A percentile compares a stretch with the other conserved stretches of the same genome.
Evolutionary conservation across 2,888 invertebrate species (phyloP).

Genomic region (Ernsta delagoae): DNA sequence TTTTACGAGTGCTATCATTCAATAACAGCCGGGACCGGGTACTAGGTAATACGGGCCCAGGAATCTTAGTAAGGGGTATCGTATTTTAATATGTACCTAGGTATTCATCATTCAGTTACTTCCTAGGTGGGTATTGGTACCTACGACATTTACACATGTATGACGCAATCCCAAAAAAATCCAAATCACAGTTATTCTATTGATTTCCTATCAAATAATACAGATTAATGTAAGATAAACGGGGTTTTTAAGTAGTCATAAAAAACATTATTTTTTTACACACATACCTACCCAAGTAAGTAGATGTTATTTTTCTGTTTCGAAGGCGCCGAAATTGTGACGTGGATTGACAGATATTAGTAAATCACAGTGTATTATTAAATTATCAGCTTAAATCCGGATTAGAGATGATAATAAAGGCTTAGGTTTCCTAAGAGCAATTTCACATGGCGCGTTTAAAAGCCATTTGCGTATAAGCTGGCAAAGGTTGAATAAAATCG

Average conservation of each 20-base stretch:
- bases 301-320: neutral
- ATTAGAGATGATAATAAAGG: neutral
- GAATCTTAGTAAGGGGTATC: too few relatives aligned
- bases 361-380: constrained; percentile 2
- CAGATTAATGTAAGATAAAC: neutral
- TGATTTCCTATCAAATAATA: constrained; percentile 4
- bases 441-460: neutral
- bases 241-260: neutral
- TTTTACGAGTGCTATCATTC: too few relatives aligned
- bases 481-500: too few relatives aligned
- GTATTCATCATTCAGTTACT: too few relatives aligned
- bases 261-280: neutral
- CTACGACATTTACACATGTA: neutral
- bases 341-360: neutral
- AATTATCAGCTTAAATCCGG: neutral
- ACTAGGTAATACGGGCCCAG: too few relatives aligned
- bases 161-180: neutral
- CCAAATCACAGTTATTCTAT: neutral
- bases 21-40: too few relatives aligned
- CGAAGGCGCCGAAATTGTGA: neutral
- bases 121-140: too few relatives aligned
- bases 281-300: too few relatives aligned
- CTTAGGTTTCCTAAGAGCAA: neutral
- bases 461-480: neutral
- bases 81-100: too few relatives aligned